phyloP scores from a whole-genome alignment of 2,888 invertebrate species.

The Caradrina kadenii region DNA sequence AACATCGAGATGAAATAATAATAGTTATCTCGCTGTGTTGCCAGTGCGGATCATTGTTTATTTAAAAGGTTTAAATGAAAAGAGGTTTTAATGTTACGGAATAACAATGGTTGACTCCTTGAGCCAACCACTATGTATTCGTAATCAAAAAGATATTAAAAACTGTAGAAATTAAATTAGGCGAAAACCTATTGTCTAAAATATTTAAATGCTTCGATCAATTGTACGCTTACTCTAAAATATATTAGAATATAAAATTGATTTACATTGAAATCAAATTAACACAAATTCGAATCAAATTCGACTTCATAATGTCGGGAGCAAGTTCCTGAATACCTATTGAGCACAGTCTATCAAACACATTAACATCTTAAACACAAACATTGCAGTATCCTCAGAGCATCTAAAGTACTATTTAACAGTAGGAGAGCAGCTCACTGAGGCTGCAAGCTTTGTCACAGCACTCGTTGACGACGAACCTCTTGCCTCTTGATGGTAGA shows the following conservation, averaged over 20 bases:
- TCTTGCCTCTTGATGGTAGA: constrained; percentile 69
- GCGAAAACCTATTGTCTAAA: neutral
- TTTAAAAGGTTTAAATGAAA: constrained; percentile 51
- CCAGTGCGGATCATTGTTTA: constrained; percentile 42
- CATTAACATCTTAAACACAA: neutral
- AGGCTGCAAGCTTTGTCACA: constrained; percentile 79
- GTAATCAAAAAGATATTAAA: neutral
- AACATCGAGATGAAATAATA: constrained; percentile 55
- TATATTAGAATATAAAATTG: neutral
- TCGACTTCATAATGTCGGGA: neutral
- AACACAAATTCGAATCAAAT: neutral
- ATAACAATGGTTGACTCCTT: neutral
- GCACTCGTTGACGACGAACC: constrained; percentile 78
- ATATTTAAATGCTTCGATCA: neutral
- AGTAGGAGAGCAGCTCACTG: constrained; percentile 75
- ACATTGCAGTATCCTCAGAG: neutral
- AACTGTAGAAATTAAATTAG: neutral
- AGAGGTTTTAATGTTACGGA: constrained; percentile 25
- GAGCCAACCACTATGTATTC: too few species aligned
- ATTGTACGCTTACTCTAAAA: neutral
- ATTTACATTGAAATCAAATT: neutral
- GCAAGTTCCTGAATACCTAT: neutral
- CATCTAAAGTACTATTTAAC: constrained; percentile 46
- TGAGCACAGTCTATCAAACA: constrained; percentile 6
- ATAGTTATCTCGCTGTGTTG: constrained; percentile 41